Conservation (phyloP, 2,113 vertebrate genomes). For the Maccullochella peelii region DNA sequence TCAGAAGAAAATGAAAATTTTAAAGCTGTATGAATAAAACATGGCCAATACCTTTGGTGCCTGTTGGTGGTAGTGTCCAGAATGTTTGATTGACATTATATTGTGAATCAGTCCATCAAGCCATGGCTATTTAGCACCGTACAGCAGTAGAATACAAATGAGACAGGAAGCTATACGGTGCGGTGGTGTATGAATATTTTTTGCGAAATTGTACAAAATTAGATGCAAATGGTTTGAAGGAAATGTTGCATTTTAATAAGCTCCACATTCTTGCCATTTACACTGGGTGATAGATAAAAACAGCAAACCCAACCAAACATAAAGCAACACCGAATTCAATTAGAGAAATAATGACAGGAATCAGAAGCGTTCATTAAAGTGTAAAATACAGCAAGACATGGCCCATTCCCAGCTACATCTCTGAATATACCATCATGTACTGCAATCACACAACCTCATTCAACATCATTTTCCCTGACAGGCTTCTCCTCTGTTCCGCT, state of each 20-base stretch:
- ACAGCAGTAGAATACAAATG: conserved; percentile 76
- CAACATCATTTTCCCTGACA: neutral
- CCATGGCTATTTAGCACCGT: conserved; percentile 63
- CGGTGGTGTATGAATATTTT: conserved; percentile 51
- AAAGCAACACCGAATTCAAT: conserved; percentile 55
- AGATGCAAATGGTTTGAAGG: conserved; percentile 75
- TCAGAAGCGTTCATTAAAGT: conserved; percentile 63
- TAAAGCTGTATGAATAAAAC: conserved; percentile 81
- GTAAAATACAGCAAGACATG: conserved; percentile 17
- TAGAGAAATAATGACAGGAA: conserved; percentile 59
- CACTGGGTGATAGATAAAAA: conserved; percentile 40
- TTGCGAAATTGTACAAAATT: conserved; percentile 70
- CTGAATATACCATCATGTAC: neutral
- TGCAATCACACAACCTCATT: conserved; percentile 6
- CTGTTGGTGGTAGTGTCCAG: conserved; percentile 71
- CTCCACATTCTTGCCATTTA: conserved; percentile 22
- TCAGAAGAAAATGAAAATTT: conserved; percentile 70
- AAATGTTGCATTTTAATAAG: conserved; percentile 72
- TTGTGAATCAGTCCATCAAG: conserved; percentile 79
- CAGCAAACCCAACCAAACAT: conserved; percentile 14
- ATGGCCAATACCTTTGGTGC: conserved; percentile 74
- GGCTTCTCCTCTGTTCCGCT: neutral
- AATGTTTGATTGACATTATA: conserved; percentile 82
- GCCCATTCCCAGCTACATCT: neutral
- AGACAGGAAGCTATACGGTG: conserved; percentile 55